Percentiles rank a stretch among this genome's conserved stretches.
phyloP scores from a whole-genome alignment of 2,888 invertebrate species.

The Platycnemis pennipes region DNA sequence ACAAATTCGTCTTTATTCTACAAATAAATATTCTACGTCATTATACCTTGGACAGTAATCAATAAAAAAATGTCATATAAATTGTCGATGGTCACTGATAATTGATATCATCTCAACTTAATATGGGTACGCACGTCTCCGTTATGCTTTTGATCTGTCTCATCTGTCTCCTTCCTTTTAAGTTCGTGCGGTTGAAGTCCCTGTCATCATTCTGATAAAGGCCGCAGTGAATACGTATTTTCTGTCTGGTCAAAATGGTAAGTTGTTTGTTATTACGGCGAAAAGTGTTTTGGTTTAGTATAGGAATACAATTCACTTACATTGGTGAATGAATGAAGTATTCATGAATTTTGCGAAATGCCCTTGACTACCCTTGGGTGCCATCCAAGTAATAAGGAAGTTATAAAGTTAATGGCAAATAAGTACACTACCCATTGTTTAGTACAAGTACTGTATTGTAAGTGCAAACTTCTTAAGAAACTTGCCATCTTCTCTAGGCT shows the following conservation, averaged over 20 bases:
- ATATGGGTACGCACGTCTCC: neutral
- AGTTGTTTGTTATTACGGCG: neutral
- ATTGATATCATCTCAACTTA: neutral
- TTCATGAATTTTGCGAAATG: neutral
- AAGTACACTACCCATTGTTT: too few species aligned
- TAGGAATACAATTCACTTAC: neutral
- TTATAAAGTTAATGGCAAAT: neutral
- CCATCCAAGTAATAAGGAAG: neutral
- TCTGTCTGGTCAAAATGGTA: neutral
- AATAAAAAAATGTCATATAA: neutral
- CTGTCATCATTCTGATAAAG: neutral
- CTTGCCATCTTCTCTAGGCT: slow-evolving; percentile 75
- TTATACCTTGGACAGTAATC: neutral
- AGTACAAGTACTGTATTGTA: too few species aligned
- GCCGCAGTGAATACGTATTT: neutral
- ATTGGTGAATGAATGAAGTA: neutral
- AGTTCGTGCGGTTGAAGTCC: slow-evolving; percentile 4
- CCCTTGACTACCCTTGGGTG: slow-evolving; percentile 36
- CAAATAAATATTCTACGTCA: neutral
- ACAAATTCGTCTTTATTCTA: neutral
- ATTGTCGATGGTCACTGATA: neutral
- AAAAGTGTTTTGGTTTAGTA: neutral
- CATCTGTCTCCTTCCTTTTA: neutral
- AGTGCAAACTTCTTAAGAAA: neutral
- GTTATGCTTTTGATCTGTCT: neutral